These are phyloP conservation scores for Rynchops niger DNA, from an alignment of 2,113 vertebrate species.

Conservation along the genomic window DNA sequence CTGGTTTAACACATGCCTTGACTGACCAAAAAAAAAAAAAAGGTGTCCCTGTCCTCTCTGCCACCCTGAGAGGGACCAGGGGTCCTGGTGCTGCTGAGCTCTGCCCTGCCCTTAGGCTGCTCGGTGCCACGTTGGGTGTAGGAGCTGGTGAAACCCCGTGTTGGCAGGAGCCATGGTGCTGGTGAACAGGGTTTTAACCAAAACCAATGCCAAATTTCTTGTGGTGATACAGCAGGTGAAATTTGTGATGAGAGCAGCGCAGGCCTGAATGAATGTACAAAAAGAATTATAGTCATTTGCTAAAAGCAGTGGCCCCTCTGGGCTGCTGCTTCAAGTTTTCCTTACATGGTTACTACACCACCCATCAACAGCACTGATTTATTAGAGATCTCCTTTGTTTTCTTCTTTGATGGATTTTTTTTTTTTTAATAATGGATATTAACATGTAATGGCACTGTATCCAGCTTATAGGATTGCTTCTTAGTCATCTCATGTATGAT, in stretches of 20 bases:
- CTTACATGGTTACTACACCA: background rate
- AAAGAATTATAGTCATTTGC: background rate
- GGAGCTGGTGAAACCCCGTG: background rate
- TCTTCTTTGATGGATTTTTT: background rate
- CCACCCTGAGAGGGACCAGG: too few relatives aligned
- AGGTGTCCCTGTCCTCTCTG: background rate
- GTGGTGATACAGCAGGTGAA: too few relatives aligned
- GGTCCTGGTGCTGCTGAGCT: background rate
- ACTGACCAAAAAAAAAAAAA: background rate
- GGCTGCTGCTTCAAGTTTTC: background rate
- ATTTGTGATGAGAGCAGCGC: background rate
- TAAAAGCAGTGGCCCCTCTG: background rate
- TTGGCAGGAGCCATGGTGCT: background rate
- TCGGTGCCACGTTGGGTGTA: rapidly evolving
- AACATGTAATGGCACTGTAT: background rate
- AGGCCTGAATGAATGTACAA: background rate
- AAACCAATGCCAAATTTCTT: background rate
- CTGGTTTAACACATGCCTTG: background rate
- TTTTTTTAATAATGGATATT: background rate
- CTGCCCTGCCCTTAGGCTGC: too few relatives aligned
- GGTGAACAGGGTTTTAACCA: background rate
- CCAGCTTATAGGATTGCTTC: background rate
- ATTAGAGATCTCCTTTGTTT: background rate
- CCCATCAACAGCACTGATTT: background rate
- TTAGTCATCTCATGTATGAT: background rate